phyloP scores from a whole-genome alignment of 2,888 invertebrate species.

The Patella depressa region DNA sequence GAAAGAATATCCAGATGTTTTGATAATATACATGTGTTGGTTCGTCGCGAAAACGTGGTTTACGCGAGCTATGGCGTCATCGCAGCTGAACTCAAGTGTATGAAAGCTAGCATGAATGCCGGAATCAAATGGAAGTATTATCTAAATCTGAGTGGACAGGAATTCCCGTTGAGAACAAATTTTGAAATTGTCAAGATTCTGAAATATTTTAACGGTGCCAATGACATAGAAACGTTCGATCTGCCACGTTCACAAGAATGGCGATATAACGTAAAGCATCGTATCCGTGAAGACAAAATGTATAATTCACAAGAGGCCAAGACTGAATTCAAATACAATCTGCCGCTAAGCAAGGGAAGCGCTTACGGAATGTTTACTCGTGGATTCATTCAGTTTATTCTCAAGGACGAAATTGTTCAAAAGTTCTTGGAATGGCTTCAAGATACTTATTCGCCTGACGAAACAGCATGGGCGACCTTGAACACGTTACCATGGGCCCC shows the following conservation, averaged over 20 bases:
- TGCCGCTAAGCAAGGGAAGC: conserved; percentile 58
- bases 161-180: conserved; percentile 68
- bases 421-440: conserved; percentile 60
- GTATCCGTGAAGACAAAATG: conserved; percentile 29
- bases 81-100: conserved; percentile 46
- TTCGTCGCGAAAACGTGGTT: conserved; percentile 45
- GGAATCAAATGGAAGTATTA: conserved; percentile 65
- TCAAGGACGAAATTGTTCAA: conserved; percentile 44
- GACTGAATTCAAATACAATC: conserved; percentile 34
- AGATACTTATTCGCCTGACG: conserved; percentile 65
- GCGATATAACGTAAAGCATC: conserved; percentile 35
- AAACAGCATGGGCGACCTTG: conserved; percentile 65
- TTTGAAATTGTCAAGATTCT: conserved; percentile 65
- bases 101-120: conserved; percentile 35
- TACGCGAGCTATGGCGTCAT: conserved; percentile 45
- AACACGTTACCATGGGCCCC: conserved; percentile 57
- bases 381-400: conserved; percentile 58
- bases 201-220: conserved; percentile 64
- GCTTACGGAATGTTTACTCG: conserved; percentile 62
- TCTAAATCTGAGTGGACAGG: conserved; percentile 67
- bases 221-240: conserved; percentile 60
- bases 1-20: conserved; percentile 47
- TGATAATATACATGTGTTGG: conserved; percentile 55
- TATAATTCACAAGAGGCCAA: conserved; percentile 37
- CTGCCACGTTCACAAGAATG: conserved; percentile 31